Percentiles rank a stretch among this genome's conserved stretches.
Evolutionary conservation across 2,888 invertebrate species (phyloP).

Genomic region (Trachelus tabidus): DNA sequence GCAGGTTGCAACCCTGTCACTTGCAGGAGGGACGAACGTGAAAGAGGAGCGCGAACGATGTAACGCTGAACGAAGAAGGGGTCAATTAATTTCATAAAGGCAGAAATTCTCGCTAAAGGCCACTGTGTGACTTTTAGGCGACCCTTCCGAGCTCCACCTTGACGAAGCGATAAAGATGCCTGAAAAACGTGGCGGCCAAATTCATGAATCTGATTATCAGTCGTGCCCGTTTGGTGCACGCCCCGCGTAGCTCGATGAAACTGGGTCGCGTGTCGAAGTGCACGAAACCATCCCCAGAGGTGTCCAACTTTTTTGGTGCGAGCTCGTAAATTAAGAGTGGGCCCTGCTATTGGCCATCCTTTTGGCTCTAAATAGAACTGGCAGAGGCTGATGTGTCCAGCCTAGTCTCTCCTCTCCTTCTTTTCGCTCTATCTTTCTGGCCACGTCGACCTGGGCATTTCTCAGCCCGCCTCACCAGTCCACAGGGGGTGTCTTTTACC

Average conservation of each 20-base stretch:
- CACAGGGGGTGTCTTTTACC: neutral
- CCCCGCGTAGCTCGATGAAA: slow-evolving; percentile 54
- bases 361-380: slow-evolving; percentile 62
- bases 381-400: slow-evolving; percentile 48
- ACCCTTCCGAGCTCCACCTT: neutral
- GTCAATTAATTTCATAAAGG: neutral
- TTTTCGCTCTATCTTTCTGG: slow-evolving; percentile 5
- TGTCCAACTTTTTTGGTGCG: slow-evolving; percentile 58
- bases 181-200: neutral
- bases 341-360: slow-evolving; percentile 36
- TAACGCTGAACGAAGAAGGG: too few relatives aligned
- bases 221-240: neutral
- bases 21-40: neutral
- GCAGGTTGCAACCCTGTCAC: neutral
- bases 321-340: slow-evolving; percentile 60
- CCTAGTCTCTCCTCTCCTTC: slow-evolving; percentile 5
- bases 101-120: neutral
- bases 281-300: slow-evolving; percentile 55
- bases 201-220: neutral
- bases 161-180: neutral
- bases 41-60: neutral
- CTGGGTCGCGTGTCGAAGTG: slow-evolving; percentile 64
- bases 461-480: neutral
- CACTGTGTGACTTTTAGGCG: neutral
- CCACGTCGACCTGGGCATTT: slow-evolving; percentile 12